Evolutionary conservation across 2,797 vertebrate genomes (phyloP).

Genomic region (Taenioides sp.): DNA sequence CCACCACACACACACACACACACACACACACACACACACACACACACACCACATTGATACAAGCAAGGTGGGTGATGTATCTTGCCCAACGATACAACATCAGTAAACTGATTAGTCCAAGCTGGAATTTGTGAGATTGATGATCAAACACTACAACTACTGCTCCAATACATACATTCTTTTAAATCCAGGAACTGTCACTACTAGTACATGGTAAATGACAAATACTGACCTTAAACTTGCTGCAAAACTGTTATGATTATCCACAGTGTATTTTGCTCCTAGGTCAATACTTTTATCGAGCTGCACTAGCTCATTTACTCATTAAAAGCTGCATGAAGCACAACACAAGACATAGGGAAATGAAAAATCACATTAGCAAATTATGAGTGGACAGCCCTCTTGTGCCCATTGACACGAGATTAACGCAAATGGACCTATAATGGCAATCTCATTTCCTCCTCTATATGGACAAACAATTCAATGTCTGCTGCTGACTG

Average conservation of each 20-base stretch:
- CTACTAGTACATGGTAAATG: not conserved
- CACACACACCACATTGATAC: not conserved
- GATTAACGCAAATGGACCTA: not conserved
- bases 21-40: not conserved
- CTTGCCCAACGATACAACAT: not conserved
- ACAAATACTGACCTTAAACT: not conserved
- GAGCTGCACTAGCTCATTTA: not conserved
- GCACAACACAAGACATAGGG: not conserved
- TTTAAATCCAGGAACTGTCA: not conserved
- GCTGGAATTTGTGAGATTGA: no score
- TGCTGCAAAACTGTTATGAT: not conserved
- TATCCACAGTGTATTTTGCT: not conserved
- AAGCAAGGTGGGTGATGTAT: not conserved
- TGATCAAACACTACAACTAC: no score
- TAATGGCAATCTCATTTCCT: slow-evolving; percentile 9
- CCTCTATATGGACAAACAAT: not conserved
- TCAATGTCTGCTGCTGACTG: not conserved
- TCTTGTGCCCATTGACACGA: not conserved
- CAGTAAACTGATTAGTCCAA: not conserved
- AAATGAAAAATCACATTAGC: not conserved
- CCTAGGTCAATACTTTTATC: not conserved
- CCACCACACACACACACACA: not conserved
- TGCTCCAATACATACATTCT: not conserved
- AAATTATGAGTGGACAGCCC: not conserved
- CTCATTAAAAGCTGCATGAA: not conserved